A percentile compares a stretch with the other conserved stretches of the same genome.
These are phyloP conservation scores for Bolinopsis microptera DNA, from an alignment of 37 sponge, comb jelly and placozoan species.

Conservation along the genomic window DNA sequence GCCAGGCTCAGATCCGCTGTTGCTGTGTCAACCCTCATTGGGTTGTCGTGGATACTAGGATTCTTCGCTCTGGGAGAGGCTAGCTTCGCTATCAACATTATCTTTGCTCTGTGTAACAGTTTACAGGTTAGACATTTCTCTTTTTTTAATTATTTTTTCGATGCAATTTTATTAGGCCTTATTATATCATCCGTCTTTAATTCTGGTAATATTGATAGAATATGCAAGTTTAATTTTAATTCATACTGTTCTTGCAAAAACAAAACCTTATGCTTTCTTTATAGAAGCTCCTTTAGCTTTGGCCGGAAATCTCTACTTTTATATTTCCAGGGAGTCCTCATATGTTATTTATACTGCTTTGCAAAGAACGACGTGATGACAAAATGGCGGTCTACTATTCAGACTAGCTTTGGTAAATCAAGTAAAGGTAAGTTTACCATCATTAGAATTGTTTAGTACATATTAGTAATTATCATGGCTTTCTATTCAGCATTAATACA, in stretches of 20 bases:
- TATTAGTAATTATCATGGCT: too few relatives aligned
- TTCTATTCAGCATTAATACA: too few relatives aligned
- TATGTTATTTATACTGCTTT: slow-evolving; percentile 27
- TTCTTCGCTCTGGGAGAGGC: not conserved
- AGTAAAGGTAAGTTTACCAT: not conserved
- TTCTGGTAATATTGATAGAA: too few relatives aligned
- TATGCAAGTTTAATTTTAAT: too few relatives aligned
- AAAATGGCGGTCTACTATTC: not conserved
- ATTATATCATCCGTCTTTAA: too few relatives aligned
- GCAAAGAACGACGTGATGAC: slow-evolving; percentile 1
- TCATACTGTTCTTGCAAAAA: too few relatives aligned
- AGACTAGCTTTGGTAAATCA: not conserved
- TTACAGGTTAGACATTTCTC: not conserved
- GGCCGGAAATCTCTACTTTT: too few relatives aligned
- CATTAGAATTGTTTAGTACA: too few relatives aligned
- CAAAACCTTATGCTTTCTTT: too few relatives aligned
- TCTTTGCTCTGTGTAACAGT: slow-evolving; percentile 29
- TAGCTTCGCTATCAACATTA: not conserved
- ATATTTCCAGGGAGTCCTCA: slow-evolving; percentile 1
- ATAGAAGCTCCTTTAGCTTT: too few relatives aligned
- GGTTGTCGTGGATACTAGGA: slow-evolving; percentile 20
- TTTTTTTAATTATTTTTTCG: too few relatives aligned
- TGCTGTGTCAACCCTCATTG: slow-evolving; percentile 25
- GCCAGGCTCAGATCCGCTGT: not conserved
- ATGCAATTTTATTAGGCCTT: too few relatives aligned